Conservation (phyloP, 2,797 vertebrate species). For the Morelia viridis region DNA sequence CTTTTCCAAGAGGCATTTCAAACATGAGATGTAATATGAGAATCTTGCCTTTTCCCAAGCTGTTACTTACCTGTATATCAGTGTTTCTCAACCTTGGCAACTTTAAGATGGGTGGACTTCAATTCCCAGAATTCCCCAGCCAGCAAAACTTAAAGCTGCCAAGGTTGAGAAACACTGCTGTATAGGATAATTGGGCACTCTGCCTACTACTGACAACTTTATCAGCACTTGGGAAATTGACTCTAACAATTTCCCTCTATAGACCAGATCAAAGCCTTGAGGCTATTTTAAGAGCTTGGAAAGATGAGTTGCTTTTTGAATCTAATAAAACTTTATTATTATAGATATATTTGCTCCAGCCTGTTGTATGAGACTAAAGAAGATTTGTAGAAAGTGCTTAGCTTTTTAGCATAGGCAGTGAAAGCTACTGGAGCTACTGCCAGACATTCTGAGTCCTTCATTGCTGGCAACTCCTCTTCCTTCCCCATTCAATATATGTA, state of each 20-base stretch:
- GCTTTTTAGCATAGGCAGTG: background rate
- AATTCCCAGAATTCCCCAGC: too few relatives aligned
- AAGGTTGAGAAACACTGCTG: background rate
- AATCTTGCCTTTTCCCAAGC: conserved; percentile 31
- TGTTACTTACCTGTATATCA: conserved; percentile 30
- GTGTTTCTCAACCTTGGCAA: too few relatives aligned
- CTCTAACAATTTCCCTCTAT: conserved; percentile 15
- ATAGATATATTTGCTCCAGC: background rate
- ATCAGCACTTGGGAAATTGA: conserved; percentile 36
- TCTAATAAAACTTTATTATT: conserved; percentile 3
- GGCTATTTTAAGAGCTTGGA: background rate
- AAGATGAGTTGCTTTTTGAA: background rate
- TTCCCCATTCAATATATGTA: background rate
- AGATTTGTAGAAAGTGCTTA: background rate
- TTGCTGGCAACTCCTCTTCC: too few relatives aligned
- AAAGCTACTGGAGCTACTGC: background rate
- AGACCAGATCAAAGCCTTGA: background rate
- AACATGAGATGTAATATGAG: conserved; percentile 10
- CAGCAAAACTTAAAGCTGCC: too few relatives aligned
- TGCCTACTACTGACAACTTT: conserved; percentile 9
- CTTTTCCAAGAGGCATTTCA: conserved; percentile 35
- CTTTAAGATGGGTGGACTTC: too few relatives aligned
- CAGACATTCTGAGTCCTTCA: too few relatives aligned
- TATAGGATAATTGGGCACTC: background rate
- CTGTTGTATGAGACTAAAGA: background rate